Base-by-base conservation (phyloP, 2,797 vertebrate genomes). In the Aldrovandia affinis region DNA sequence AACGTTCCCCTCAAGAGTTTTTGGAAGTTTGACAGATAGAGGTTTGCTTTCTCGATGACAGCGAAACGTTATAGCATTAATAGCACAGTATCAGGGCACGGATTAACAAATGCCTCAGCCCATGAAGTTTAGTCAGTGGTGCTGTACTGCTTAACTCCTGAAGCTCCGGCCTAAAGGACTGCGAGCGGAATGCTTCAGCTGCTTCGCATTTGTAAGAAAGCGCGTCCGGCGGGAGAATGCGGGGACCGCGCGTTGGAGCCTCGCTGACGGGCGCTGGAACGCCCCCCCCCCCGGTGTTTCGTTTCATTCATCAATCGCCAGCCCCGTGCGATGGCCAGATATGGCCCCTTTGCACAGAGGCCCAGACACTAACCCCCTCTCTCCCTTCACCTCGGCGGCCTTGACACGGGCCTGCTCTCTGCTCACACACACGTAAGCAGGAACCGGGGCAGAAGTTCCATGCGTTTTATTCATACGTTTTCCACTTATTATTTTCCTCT, bases 301-400 rank as follows among this genome's bases (percentile, higher is more conserved):
- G 77, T 86, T 89, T 86, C 88, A 82, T 83, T 83, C 73, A 50
- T 82, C 82, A 83, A 78, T 82, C 36, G 83, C 4, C 42, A 55
- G 80, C 80, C 36, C 77, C 78, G 54, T 68, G 63, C 10, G 28
- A 30, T 28, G 12, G 28, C n/a, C 28, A 30, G 30, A 68, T 33
- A 30, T 10, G 15, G 25, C 28, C 63, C 28, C 15, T 33, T 68
- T 12, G 50, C 50, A 52, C 50, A 4, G 12, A 52, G 50, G 28
- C 63, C 63, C 63, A 68, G 63, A 15, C 63, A n/a, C 9, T 2
- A 33, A 85, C 79, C 54, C 42, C 78, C 80, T 70, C 8, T 59
- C 57, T 81, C 28, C 57, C 28, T 25, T 15, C 50, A 10, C 9
- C 33, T 30, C 33, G 33, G 55, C 65, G 30, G 25, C n/a, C 10